phyloP scores from a whole-genome alignment of 2,113 vertebrate genomes.

The Pycnonotus jocosus region DNA sequence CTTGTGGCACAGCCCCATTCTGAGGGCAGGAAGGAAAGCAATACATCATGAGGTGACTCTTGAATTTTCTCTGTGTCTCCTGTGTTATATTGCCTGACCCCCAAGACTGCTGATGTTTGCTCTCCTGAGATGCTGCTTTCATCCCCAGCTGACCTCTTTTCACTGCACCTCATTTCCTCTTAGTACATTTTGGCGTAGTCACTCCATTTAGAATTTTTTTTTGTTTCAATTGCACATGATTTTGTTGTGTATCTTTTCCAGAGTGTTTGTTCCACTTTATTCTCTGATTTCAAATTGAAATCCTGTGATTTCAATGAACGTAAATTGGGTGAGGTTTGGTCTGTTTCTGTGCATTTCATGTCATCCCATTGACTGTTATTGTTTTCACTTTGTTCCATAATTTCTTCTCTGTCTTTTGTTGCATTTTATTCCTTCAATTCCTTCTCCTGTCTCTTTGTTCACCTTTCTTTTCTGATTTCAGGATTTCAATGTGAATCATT shows the following conservation, averaged over 20 bases:
- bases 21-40: not conserved
- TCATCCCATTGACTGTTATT: not conserved
- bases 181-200: not conserved
- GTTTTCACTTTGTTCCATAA: not conserved
- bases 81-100: slow-evolving; percentile 47
- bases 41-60: slow-evolving; percentile 18
- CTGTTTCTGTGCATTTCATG: not conserved
- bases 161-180: not conserved
- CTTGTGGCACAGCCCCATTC: not conserved
- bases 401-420: not conserved
- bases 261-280: not conserved
- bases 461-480: not conserved
- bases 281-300: not conserved
- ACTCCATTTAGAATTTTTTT: not conserved
- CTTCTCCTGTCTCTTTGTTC: not conserved
- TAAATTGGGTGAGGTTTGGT: rapidly evolving
- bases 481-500: not conserved
- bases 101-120: slow-evolving; percentile 24
- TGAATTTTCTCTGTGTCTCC: slow-evolving; percentile 26
- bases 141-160: not conserved
- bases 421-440: not conserved
- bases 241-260: not conserved
- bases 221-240: not conserved
- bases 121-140: not conserved
- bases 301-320: not conserved